These are phyloP conservation scores for Ameiurus melas DNA, from an alignment of 2,113 vertebrate genomes.

Conservation along the genomic window DNA sequence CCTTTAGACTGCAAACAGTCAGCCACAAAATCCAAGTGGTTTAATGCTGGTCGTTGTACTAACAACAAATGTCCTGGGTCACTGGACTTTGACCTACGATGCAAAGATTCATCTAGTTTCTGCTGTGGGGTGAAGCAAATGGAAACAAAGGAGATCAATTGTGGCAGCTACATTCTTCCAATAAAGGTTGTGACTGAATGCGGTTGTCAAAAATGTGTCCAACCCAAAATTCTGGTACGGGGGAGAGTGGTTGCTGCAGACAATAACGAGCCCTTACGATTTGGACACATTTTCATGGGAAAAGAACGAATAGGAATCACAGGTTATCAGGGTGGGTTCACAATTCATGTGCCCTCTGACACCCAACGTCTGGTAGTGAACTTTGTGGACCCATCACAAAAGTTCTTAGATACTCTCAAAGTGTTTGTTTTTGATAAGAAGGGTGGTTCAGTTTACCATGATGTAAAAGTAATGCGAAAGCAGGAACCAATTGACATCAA, in stretches of 20 bases:
- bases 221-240: slow-evolving; percentile 78
- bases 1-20: slow-evolving; percentile 81
- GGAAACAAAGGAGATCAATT: slow-evolving; percentile 77
- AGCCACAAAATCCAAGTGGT: slow-evolving; percentile 73
- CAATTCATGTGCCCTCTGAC: slow-evolving; percentile 80
- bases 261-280: slow-evolving; percentile 84
- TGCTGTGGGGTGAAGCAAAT: slow-evolving; percentile 84
- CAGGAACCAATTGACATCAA: slow-evolving; percentile 78
- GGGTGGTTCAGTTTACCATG: slow-evolving; percentile 84
- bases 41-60: slow-evolving; percentile 85
- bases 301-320: slow-evolving; percentile 83
- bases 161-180: slow-evolving; percentile 78
- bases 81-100: slow-evolving; percentile 69
- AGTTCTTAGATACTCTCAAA: slow-evolving; percentile 83
- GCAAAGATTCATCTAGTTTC: slow-evolving; percentile 66
- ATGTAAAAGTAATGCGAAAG: slow-evolving; percentile 89
- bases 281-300: slow-evolving; percentile 85
- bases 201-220: slow-evolving; percentile 82
- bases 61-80: slow-evolving; percentile 76
- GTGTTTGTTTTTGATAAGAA: slow-evolving; percentile 88
- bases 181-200: slow-evolving; percentile 83
- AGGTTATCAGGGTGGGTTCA: slow-evolving; percentile 90
- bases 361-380: slow-evolving; percentile 83
- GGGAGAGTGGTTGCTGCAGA: slow-evolving; percentile 85
- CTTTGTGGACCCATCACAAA: slow-evolving; percentile 82